Evolutionary conservation across 2,113 vertebrate genomes (phyloP), one percentile per base, ranked within the genome.

Genomic region (Dipodomys stephensi): DNA sequence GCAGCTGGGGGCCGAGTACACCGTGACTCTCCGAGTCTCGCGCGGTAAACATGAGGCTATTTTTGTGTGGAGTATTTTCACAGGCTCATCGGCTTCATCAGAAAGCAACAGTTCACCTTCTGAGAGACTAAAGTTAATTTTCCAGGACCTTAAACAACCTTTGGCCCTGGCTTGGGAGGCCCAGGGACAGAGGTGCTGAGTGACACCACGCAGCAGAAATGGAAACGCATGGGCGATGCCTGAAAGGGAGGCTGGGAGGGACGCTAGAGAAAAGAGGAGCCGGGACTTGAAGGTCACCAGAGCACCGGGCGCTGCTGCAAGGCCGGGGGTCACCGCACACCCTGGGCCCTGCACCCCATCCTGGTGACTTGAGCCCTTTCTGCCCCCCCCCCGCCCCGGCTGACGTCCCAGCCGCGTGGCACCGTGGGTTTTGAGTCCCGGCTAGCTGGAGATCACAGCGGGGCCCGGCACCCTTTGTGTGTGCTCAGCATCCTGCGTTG

Each of bases 51-150:
- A n/a, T 19, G 27, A 82, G 62, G 84, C 89, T 97, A 95, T 96
- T 95, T 97, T 95, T 96, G 82, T 65, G 74, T 85, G 39, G 85
- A 94, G 94, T 92, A 73, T 94, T 96, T 94, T 96, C 91, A 90
- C 93, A 84, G 69, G 85, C 90, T 92, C 76, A 32, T 16, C 65
- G 65, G 80, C 87, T 91, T 93, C 87, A 85, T 94, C 71, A 89
- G 82, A 96, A 95, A 95, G 83, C 88, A 92, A 53, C 62, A 32
- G 32, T 93, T 96, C 93, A 96, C 96, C 96, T 96, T 97, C 87
- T 22, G 69, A 92, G 44, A 94, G 77, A 93, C 20, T n/a, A 30
- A 80, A 93, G 72, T 91, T 85, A 91, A 94, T 85, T 95, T 94
- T 62, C 12, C 5, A 69, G 68, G 90, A 94, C 95, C 94, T 97